Evolutionary conservation across 1,140 invertebrate species (phyloP).

Genomic region (Aphelinus atriplicis): DNA sequence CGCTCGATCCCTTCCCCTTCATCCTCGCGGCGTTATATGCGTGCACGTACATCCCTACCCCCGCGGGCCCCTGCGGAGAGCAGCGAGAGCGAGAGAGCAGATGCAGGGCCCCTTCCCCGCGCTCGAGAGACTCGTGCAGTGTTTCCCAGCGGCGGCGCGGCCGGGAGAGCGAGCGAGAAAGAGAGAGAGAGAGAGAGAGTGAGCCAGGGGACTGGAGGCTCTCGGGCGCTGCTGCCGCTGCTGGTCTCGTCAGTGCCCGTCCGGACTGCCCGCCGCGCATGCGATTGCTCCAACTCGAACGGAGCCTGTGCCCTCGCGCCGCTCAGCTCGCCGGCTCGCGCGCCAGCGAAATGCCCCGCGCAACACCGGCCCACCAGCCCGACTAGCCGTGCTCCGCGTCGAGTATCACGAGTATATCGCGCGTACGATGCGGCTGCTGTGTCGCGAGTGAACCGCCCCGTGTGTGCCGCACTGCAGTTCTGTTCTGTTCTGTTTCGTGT

Average conservation of each 20-base stretch:
- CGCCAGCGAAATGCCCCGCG: not conserved
- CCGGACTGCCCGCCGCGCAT: not conserved
- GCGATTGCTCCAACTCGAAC: conserved; percentile 9
- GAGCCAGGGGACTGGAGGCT: not conserved
- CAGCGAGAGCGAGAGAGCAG: conserved; percentile 1
- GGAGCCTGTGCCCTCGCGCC: not conserved
- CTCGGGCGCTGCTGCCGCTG: not conserved
- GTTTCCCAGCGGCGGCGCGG: no score
- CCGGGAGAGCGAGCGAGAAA: no score
- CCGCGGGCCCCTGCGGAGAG: not conserved
- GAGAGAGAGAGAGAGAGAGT: no score
- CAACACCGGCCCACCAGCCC: no score
- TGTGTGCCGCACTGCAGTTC: not conserved
- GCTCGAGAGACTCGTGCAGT: no score
- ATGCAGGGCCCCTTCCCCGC: not conserved
- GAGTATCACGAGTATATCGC: no score
- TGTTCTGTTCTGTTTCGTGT: not conserved
- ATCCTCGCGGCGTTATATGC: not conserved
- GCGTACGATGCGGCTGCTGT: not conserved
- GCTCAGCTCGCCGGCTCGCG: not conserved
- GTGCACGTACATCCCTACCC: not conserved
- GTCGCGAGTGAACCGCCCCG: not conserved
- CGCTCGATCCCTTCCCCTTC: no score
- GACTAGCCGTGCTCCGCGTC: no score
- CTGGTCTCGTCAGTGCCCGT: conserved; percentile 16